A percentile compares a stretch with the other conserved stretches of the same genome.
Evolutionary conservation across 1,140 invertebrate species (phyloP).

Genomic region (Bemisia tabaci): DNA sequence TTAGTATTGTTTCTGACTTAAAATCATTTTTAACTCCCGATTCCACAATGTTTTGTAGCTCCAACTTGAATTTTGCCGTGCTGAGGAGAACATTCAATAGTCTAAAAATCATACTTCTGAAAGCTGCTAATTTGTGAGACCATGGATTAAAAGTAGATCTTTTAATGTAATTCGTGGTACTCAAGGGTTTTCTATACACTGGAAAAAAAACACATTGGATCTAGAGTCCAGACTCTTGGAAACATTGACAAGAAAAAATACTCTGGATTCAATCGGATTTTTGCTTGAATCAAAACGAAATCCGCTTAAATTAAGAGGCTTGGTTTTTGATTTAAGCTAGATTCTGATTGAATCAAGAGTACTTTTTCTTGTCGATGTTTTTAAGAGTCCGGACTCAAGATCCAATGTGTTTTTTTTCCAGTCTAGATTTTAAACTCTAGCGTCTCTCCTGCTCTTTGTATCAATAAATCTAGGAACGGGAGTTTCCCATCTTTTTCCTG

Average conservation of each 20-base stretch:
- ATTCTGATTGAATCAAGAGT: too few species aligned
- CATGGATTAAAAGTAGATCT: background rate
- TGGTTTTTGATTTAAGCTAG: too few species aligned
- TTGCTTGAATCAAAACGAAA: too few species aligned
- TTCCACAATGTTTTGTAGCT: background rate
- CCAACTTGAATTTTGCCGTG: background rate
- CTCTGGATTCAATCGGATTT: too few species aligned
- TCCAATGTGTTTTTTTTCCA: too few species aligned
- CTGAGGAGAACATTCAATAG: background rate
- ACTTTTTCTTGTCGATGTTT: too few species aligned
- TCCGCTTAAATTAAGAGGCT: too few species aligned
- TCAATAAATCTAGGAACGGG: slow-evolving; percentile 5
- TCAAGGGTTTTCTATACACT: background rate
- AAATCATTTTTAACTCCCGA: background rate
- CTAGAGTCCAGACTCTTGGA: too few species aligned
- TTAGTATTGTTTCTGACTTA: background rate
- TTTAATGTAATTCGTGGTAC: background rate
- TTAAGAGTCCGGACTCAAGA: too few species aligned
- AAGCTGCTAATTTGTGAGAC: background rate
- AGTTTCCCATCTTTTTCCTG: background rate
- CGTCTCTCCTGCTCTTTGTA: background rate
- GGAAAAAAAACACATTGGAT: too few species aligned
- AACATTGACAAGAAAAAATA: too few species aligned
- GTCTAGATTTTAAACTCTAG: slow-evolving; percentile 7
- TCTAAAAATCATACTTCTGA: background rate